phyloP scores from a whole-genome alignment of 2,797 vertebrate species.

The Ctenopoma multispine region DNA sequence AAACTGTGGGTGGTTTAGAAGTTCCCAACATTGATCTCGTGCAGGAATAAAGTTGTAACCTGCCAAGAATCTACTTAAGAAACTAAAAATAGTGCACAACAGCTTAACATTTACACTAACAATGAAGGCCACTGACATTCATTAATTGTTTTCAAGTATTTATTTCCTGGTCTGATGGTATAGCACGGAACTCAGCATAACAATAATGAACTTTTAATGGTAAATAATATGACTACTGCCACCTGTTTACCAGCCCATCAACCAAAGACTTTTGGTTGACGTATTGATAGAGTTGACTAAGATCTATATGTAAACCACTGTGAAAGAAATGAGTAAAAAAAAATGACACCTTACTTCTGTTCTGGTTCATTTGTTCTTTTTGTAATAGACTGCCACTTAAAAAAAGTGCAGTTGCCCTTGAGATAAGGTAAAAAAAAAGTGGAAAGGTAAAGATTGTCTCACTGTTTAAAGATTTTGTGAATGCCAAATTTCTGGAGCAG shows the following conservation, averaged over 20 bases:
- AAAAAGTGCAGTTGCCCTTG: not conserved
- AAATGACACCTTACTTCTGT: not conserved
- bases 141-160: constrained; percentile 28
- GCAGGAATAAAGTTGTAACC: constrained; percentile 40
- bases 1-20: constrained; percentile 58
- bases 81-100: constrained; percentile 44
- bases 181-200: not conserved
- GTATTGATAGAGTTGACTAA: constrained; percentile 10
- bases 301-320: not conserved
- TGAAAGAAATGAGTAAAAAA: constrained; percentile 18
- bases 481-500: constrained; percentile 4
- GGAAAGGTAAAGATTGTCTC: not conserved
- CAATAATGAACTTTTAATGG: not conserved
- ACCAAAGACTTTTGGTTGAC: not conserved
- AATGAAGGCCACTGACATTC: constrained; percentile 27
- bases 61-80: constrained; percentile 33
- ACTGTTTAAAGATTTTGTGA: not conserved
- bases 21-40: constrained; percentile 45
- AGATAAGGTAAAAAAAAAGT: not conserved
- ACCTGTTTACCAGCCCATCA: not conserved
- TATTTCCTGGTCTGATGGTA: constrained; percentile 7
- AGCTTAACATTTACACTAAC: constrained; percentile 38
- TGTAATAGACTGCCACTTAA: constrained; percentile 7
- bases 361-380: not conserved
- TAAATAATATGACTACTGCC: not conserved